These are phyloP conservation scores for Mormyrus lacerda DNA, from an alignment of 2,113 vertebrate species.

Conservation along the genomic window DNA sequence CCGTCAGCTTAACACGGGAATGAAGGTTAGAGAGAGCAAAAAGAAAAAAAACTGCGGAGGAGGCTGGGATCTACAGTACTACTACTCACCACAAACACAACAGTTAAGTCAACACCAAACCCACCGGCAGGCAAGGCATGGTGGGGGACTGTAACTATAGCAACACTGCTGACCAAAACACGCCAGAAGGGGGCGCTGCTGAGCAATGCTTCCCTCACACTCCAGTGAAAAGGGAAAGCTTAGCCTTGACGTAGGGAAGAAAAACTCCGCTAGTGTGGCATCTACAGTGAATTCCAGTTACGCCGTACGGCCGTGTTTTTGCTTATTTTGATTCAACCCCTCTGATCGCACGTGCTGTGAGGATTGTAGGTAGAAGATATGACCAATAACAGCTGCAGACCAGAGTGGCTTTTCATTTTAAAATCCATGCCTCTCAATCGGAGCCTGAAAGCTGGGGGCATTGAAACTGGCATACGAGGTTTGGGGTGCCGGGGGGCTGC, in stretches of 20 bases:
- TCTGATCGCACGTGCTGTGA: not conserved
- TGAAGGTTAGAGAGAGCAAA: slow-evolving; percentile 18
- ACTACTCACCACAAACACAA: slow-evolving; percentile 16
- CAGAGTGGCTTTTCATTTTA: not conserved
- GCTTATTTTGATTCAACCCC: not conserved
- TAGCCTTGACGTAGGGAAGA: not conserved
- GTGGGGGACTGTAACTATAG: not conserved
- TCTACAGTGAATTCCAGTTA: not conserved
- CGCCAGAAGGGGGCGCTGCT: not conserved
- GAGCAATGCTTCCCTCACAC: not conserved
- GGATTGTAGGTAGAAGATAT: not conserved
- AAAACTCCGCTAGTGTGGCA: not conserved
- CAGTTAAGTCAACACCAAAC: not conserved
- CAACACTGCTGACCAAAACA: not conserved
- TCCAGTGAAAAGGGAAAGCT: not conserved
- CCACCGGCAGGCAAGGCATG: not conserved
- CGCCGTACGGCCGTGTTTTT: not conserved
- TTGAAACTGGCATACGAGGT: not conserved
- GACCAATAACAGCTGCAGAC: not conserved
- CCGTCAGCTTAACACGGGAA: slow-evolving; percentile 15
- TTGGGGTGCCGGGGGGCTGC: not conserved
- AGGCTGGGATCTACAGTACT: slow-evolving; percentile 42
- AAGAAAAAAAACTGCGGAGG: slow-evolving; percentile 28
- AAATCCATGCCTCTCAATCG: not conserved
- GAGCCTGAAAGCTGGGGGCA: not conserved